Evolutionary conservation across 2,888 invertebrate species (phyloP).

Genomic region (Eupeodes luniger): DNA sequence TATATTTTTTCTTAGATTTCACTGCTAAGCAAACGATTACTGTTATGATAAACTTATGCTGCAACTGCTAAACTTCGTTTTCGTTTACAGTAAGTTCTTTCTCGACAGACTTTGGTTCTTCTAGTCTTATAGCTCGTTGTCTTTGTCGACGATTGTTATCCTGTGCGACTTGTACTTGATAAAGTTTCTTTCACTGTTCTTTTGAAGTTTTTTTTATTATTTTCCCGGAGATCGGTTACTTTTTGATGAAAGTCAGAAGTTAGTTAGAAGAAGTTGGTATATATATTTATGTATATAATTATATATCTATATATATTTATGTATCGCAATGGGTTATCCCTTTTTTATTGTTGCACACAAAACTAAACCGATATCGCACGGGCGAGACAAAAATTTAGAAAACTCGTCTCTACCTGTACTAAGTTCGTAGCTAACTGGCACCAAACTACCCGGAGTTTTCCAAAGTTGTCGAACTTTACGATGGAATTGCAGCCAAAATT

Average conservation of each 20-base stretch:
- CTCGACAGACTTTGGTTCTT: constrained; percentile 40
- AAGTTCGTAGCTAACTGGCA: constrained; percentile 85
- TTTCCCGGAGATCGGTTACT: constrained; percentile 73
- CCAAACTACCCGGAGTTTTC: constrained; percentile 84
- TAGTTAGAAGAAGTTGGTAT: constrained; percentile 71
- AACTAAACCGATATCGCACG: constrained; percentile 77
- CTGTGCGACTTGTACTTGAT: constrained; percentile 69
- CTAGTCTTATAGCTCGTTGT: constrained; percentile 36
- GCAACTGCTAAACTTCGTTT: constrained; percentile 69
- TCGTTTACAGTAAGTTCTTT: constrained; percentile 39
- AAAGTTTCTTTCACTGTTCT: constrained; percentile 75
- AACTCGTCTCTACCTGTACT: constrained; percentile 85
- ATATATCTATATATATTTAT: constrained; percentile 68
- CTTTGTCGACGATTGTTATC: constrained; percentile 65
- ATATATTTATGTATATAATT: constrained; percentile 23
- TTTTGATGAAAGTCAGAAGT: constrained; percentile 71
- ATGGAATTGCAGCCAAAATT: constrained; percentile 83
- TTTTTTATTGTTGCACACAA: constrained; percentile 74
- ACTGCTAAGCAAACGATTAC: constrained; percentile 59
- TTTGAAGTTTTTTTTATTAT: constrained; percentile 63
- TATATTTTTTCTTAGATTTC: constrained; percentile 28
- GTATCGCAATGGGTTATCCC: constrained; percentile 69
- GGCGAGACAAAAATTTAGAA: constrained; percentile 82
- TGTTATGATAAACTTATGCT: constrained; percentile 64
- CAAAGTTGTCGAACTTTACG: constrained; percentile 85